These are phyloP conservation scores for Rhegmatorhina hoffmannsi DNA, from an alignment of 2,113 vertebrate genomes.

Conservation along the genomic window DNA sequence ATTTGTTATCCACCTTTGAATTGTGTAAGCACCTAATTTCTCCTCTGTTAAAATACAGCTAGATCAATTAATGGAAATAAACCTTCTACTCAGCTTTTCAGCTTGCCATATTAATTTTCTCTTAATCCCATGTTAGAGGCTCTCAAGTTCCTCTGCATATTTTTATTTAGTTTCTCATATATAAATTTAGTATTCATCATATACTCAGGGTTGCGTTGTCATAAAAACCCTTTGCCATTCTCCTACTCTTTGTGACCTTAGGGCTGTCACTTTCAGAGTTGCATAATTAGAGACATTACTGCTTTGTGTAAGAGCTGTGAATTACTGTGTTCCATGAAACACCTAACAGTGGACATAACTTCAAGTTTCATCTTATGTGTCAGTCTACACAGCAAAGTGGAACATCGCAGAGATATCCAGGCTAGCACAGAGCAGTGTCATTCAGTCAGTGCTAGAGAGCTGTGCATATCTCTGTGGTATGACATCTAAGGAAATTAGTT, in stretches of 20 bases:
- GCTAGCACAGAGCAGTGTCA: not conserved
- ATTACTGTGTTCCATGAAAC: not conserved
- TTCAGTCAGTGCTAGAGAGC: not conserved
- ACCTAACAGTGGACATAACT: not conserved
- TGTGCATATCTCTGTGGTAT: fast-evolving
- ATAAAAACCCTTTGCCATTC: not conserved
- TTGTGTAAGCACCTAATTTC: not conserved
- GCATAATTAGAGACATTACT: not conserved
- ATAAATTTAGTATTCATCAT: not conserved
- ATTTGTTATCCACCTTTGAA: not conserved
- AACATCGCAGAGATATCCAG: not conserved
- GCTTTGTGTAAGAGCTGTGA: not conserved
- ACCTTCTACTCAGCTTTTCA: not conserved
- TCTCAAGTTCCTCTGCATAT: not conserved
- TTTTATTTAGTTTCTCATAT: not conserved
- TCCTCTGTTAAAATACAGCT: not conserved
- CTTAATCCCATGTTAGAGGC: not conserved
- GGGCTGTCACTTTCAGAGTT: not conserved
- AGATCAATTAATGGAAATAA: not conserved
- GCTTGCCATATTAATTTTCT: not conserved
- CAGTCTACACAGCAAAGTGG: not conserved
- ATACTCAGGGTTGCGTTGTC: not conserved
- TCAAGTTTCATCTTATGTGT: not conserved
- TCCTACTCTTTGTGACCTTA: not conserved
- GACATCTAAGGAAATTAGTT: not conserved